Percentiles rank a stretch among this genome's conserved stretches.
These are phyloP conservation scores for Zygaena filipendulae DNA, from an alignment of 2,888 invertebrate species.

Conservation along the genomic window DNA sequence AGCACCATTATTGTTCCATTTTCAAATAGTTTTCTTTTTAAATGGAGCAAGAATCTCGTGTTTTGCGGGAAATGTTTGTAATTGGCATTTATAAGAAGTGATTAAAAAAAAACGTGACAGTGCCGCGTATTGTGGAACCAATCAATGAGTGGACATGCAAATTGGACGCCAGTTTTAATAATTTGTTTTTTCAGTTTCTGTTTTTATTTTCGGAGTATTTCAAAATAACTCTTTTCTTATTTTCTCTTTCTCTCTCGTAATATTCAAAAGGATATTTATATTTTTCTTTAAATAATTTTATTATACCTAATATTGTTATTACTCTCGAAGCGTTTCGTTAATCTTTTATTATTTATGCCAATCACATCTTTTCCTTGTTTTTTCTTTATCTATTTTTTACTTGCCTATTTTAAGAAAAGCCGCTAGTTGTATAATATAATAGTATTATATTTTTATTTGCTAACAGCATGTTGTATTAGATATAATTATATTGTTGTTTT, in stretches of 20 bases:
- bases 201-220: conserved; percentile 21
- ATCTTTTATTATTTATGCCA: conserved; percentile 65
- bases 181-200: conserved; percentile 26
- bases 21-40: conserved; percentile 17
- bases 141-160: conserved; percentile 43
- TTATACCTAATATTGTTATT: no score
- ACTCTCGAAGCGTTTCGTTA: no score
- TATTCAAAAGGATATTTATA: conserved; percentile 43
- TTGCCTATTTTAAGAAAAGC: conserved; percentile 29
- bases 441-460: no score
- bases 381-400: conserved; percentile 30
- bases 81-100: conserved; percentile 63
- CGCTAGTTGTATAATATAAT: no score
- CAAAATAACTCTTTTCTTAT: conserved; percentile 20
- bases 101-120: conserved; percentile 54
- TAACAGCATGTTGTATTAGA: conserved; percentile 12
- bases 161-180: conserved; percentile 38
- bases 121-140: conserved; percentile 39
- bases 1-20: conserved; percentile 28
- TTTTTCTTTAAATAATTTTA: conserved; percentile 22
- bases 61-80: conserved; percentile 55
- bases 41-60: conserved; percentile 27
- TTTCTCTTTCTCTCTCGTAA: conserved; percentile 40
- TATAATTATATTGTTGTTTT: no score
- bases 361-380: conserved; percentile 53